Conservation (phyloP, 2,888 invertebrate genomes). For the Tiphia femorata region DNA sequence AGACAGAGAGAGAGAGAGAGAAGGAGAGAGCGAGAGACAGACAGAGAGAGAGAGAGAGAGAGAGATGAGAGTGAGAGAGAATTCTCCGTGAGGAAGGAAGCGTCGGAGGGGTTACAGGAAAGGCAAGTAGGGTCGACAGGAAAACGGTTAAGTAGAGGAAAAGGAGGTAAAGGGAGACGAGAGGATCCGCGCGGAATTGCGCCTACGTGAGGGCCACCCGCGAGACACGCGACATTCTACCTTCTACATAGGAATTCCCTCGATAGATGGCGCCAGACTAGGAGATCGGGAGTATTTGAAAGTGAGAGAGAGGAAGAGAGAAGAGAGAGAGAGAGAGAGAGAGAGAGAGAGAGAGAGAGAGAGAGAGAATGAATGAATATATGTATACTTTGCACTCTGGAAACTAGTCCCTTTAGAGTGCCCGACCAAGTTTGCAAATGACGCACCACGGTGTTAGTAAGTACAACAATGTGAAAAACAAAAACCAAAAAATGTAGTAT, state of each 20-base stretch:
- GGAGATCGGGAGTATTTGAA: too few species aligned
- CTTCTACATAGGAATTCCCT: slow-evolving; percentile 6
- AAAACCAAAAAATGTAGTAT: too few species aligned
- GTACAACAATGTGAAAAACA: too few species aligned
- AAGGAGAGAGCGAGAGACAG: too few species aligned
- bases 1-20: background rate
- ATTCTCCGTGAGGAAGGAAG: background rate
- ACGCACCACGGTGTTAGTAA: too few species aligned
- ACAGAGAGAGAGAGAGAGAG: background rate
- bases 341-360: background rate
- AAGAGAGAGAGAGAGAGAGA: background rate
- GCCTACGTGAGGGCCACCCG: slow-evolving; percentile 26
- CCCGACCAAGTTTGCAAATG: too few species aligned
- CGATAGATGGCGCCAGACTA: too few species aligned
- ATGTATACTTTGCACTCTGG: too few species aligned
- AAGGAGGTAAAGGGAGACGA: background rate
- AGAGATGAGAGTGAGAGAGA: background rate
- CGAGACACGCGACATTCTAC: slow-evolving; percentile 29
- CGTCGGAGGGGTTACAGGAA: background rate
- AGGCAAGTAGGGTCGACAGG: background rate
- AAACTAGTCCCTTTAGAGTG: too few species aligned
- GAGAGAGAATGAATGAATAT: too few species aligned
- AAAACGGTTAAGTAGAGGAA: background rate
- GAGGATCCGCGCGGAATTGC: slow-evolving; percentile 14
- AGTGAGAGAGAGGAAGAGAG: background rate